phyloP scores from a whole-genome alignment of 2,797 vertebrate genomes.

The Prunella strophiata region DNA sequence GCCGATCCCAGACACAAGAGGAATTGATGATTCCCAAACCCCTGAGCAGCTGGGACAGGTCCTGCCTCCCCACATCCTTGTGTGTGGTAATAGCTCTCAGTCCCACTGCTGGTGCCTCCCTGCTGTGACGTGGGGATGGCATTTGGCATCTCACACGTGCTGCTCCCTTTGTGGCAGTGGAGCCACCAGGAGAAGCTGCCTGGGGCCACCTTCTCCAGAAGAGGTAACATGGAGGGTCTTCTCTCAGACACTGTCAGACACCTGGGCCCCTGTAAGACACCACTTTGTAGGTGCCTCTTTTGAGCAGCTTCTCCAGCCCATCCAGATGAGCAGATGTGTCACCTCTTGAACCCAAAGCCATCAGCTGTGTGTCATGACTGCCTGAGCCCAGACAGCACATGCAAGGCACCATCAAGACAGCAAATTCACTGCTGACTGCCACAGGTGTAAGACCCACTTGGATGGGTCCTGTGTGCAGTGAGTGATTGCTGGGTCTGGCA shows the following conservation, averaged over 20 bases:
- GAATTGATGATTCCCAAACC: no score
- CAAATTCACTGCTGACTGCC: neutral
- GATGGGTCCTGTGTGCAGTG: neutral
- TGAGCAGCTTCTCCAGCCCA: neutral
- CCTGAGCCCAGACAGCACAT: neutral
- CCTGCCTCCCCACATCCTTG: rapidly evolving
- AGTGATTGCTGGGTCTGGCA: neutral
- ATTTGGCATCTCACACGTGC: rapidly evolving
- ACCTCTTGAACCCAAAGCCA: neutral
- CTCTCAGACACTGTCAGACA: no score
- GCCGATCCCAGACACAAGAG: neutral
- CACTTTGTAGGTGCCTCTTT: neutral
- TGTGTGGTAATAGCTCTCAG: neutral
- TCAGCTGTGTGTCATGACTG: neutral
- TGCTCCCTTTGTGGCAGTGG: rapidly evolving
- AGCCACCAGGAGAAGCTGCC: neutral
- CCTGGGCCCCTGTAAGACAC: neutral
- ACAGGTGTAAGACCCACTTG: neutral
- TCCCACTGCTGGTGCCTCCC: neutral
- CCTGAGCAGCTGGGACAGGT: neutral
- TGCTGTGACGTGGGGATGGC: rapidly evolving
- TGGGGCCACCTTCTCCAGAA: neutral
- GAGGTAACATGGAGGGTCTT: rapidly evolving
- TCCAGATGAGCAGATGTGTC: neutral
- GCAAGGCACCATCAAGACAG: neutral